Base-by-base conservation (phyloP, 1,140 invertebrate species). In the Bilobella aurantiaca region DNA sequence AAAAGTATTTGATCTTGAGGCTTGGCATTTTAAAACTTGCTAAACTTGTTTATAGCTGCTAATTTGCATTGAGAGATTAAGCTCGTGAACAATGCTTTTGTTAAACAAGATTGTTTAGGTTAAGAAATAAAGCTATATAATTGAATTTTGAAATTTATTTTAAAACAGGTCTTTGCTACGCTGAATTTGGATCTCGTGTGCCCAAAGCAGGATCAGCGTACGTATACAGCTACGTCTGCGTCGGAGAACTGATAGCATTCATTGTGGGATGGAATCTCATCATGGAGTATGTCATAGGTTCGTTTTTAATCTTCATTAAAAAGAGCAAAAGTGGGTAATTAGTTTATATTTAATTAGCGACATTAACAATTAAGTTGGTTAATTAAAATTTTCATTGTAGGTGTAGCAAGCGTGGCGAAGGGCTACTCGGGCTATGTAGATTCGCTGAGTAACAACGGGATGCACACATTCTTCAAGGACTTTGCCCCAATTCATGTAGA, bases 361-460 rank as follows among this genome's bases (percentile, higher is more conserved):
- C n/a, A n/a, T n/a, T n/a, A n/a, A n/a, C n/a, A n/a, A n/a, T n/a
- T n/a, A n/a, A n/a, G 34, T 42, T 18, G 8, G 34, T 18, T 61
- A 14, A 61, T 18, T 25, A 59, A 27, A 14, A 57, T 30, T 31
- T 31, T 56, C n/a, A 27, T 23, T 53, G 21, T 69, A 89, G 87
- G 86, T 68, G 88, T 89, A 0, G 92, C 93, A 3, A 91, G 90
- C 70, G 90, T 96, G n/a, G 93, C 92, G 1, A 84, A 90, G 74
- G 93, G 91, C 25, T 85, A 93, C 74, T 91, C 90, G 74, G 87
- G 86, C 59, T 95, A 96, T 73, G 83, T 97, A 18, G 92, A 97
- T 75, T 84, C 86, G 14, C 76, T 96, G 56, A 32, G 56, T 8
- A 82, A 87, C 71, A 83, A 90, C 65, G 81, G 81, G 14, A 92